Base-by-base conservation (phyloP, 1,140 invertebrate genomes). In the Drosophila repleta region DNA sequence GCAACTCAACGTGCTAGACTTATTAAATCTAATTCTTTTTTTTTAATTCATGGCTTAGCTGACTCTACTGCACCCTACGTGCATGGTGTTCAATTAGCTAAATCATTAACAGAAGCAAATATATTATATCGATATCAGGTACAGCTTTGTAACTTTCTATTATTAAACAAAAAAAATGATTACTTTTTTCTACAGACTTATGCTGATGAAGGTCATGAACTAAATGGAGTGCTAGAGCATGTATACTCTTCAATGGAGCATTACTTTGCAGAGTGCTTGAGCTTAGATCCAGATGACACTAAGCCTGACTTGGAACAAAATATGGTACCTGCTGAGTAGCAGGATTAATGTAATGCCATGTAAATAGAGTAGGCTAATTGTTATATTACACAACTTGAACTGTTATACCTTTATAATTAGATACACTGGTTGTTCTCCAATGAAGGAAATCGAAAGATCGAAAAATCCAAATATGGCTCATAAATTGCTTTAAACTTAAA, bases 71-170 rank as follows among this genome's bases (percentile, higher is more conserved):
- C 97, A 76, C 98, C 98, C 81, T 97, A 98, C 93, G 96, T 97
- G 80, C 97, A 99, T 92, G 96, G 96, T 65, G 95, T 98, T 91
- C 94, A 97, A 90, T 94, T 98, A 58, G 96, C 97, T 35, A 95
- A 96, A 90, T 96, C 97, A 66, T 94, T 99, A 68, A 95, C 96
- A 20, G 95, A 96, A 80, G 96, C 96, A 61, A 96, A 96, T 80
- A 95, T 98, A 67, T 94, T 98, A 69, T 98, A 97, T 92, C 94
- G 96, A 93, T 96, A 97, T 93, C 97, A 98, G 95, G 97, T 98
- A 67, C 21, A 41, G 3, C 11, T 35, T 35, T 35, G 32, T 35
- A 35, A 29, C 52, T 3, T 0, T 35, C 8, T 32, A 29, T 35
- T 29, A 15, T 1, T 18, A 0, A 29, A 29, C 11, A 46, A 8